Base-by-base conservation (phyloP, 2,888 invertebrate species). In the Alentia gelatinosa region DNA sequence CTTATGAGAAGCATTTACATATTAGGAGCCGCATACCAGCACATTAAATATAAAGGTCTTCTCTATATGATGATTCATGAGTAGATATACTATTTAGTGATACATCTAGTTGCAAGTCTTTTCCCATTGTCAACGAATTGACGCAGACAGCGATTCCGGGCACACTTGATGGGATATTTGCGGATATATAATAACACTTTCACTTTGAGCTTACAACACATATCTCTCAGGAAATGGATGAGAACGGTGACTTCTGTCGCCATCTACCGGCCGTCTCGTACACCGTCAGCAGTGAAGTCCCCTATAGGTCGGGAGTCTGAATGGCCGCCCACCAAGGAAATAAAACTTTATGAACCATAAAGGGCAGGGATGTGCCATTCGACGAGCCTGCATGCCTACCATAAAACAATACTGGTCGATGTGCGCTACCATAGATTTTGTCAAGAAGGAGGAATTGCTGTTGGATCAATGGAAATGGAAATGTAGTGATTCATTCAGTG, bases 301-400 rank as follows among this genome's bases (percentile, higher is more conserved):
- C 56, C 19, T 56, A n/a, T 19, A n/a, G n/a, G n/a, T n/a, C n/a
- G n/a, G n/a, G n/a, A n/a, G 19, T 56, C 68, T 19, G 26, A 30
- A 68, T 68, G 30, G 26, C 68, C 68, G 26, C 26, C 33, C 33
- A 68, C 33, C 5, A 12, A 30, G 68, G 15, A 30, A 30, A 68
- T 68, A 68, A 68, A 68, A 3, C n/a, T 68, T 68, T 68, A 68
- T 68, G 68, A 68, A 68, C 68, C 26, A 68, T 68, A 68, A 68
- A 68, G 68, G 33, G 30, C 68, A 68, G 56, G 19, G 68, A 5
- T 68, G 30, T 68, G 68, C 26, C 68, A 12, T 56, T 19, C n/a
- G 47, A 7, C 19, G 47, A 47, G 3, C 68, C 33, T 68, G 68
- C 56, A 7, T n/a, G 19, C 68, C 68, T 4, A 26, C 33, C 26